Evolutionary conservation across 2,113 vertebrate species (phyloP), one percentile per base, ranked within the genome.

Genomic region (Centropus bengalensis): DNA sequence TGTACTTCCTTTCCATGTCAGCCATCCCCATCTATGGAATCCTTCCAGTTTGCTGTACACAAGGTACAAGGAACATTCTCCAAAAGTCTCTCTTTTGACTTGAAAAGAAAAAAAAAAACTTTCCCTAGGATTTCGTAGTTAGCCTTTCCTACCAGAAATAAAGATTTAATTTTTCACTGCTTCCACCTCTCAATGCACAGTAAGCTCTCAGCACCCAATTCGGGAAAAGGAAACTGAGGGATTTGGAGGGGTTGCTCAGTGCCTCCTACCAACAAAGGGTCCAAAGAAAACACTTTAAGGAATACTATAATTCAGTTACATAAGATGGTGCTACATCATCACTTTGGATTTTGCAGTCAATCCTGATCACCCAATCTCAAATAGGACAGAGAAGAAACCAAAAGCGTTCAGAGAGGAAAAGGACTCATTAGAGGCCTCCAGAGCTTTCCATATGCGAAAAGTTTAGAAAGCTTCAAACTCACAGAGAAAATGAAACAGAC

Each of bases 1-100:
- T 98, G 97, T 97, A 97, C 96, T 97, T 98, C 95, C 94, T 95
- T 97, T 93, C 94, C 84, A 86, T 97, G 97, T 94, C 94, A 97
- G 71, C 76, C 94, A 96, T 95, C 88, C 73, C 81, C 94, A 95
- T 97, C 97, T 94, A 94, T 84, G 95, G 94, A 96, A 86, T 91
- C 91, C 71, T 90, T 96, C 95, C 96, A 96, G 93, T 94, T 96
- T 75, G 95, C 87, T 86, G 73, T 64, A 78, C 28, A 88, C 78
- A 91, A 97, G 94, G 96, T 97, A 97, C 91, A 86, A 77, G 86
- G 93, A 90, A 84, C 44, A 45, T 94, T 94, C 82, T 75, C 60
- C 78, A 62, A 14, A 86, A 24, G 82, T 58, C 79, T 30, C 24
- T 86, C 68, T 86, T 63, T 66, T 69, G 78, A 89, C 79, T 93